Percentiles rank a stretch among this genome's conserved stretches.
Conservation (phyloP, 2,113 vertebrate species). For the Calypte anna region DNA sequence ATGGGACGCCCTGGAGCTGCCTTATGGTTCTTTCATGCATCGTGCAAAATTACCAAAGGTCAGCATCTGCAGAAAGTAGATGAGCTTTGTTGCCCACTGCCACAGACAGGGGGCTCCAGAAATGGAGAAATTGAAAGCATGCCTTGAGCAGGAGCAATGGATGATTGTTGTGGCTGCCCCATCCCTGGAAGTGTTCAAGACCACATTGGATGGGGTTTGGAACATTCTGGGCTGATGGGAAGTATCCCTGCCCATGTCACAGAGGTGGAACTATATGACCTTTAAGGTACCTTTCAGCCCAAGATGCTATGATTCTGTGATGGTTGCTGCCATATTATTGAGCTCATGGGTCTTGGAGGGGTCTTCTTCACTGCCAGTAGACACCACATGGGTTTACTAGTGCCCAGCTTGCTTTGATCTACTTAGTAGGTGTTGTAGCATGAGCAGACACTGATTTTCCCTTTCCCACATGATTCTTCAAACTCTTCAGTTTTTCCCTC, state of each 20-base stretch:
- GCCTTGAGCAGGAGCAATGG: neutral
- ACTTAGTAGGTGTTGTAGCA: neutral
- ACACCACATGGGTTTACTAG: neutral
- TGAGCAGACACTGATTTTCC: neutral
- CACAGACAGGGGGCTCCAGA: neutral
- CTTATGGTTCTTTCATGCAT: accelerated
- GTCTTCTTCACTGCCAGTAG: neutral
- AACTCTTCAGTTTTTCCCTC: neutral
- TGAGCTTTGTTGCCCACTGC: neutral
- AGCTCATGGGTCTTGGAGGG: neutral
- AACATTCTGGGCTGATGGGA: no score
- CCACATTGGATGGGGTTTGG: no score
- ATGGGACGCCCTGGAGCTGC: neutral
- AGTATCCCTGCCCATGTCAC: no score
- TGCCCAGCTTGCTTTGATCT: neutral
- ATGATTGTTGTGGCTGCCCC: no score
- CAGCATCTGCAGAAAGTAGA: neutral
- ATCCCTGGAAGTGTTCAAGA: no score
- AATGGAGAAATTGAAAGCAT: neutral
- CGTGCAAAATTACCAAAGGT: accelerated
- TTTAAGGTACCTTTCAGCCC: no score
- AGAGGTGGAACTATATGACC: no score
- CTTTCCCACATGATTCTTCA: neutral
- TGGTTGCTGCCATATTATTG: neutral
- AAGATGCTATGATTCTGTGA: no score